Conservation (phyloP, 2,888 invertebrate genomes). For the Amorpha juglandis region DNA sequence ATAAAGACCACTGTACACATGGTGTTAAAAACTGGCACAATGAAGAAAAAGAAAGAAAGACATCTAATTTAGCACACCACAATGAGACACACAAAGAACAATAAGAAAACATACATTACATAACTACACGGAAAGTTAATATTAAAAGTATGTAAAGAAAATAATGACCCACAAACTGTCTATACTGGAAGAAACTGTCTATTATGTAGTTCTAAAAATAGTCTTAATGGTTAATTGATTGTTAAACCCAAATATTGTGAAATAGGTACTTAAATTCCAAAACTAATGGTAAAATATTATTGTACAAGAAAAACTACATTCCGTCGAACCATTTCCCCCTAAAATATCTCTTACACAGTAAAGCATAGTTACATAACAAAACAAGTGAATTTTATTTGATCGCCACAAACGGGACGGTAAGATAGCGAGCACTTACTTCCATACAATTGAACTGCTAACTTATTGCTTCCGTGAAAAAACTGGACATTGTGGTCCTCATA, state of each 20-base stretch:
- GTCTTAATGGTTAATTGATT: no score
- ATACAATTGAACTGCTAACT: conserved; percentile 71
- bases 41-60: no score
- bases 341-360: conserved; percentile 35
- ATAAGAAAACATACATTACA: no score
- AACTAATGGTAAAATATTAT: background rate
- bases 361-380: conserved; percentile 35
- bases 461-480: conserved; percentile 61
- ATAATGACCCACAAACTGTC: no score
- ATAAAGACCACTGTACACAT: no score
- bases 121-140: no score
- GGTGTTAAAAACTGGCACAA: no score
- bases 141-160: no score
- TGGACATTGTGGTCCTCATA: conserved; percentile 57
- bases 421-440: conserved; percentile 66
- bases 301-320: background rate
- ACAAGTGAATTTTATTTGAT: conserved; percentile 42
- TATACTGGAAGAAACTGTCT: no score
- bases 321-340: background rate
- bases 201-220: no score
- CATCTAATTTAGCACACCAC: no score
- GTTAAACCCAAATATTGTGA: background rate
- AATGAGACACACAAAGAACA: no score
- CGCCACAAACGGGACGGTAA: conserved; percentile 47
- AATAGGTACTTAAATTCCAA: background rate